Base-by-base conservation (phyloP, 2,888 invertebrate genomes). In the Catocala nupta region DNA sequence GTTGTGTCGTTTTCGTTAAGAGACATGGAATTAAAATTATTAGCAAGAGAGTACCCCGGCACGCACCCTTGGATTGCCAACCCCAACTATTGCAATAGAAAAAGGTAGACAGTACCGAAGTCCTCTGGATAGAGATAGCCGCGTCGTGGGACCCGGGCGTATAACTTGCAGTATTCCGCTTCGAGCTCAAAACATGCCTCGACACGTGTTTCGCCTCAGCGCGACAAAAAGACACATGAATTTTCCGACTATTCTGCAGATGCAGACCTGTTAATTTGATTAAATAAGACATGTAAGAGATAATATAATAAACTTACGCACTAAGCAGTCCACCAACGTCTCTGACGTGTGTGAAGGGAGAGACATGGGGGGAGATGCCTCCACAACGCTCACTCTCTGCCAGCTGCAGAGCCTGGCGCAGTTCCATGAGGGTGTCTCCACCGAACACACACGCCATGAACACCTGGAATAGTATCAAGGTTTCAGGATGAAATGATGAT, bases 361-460 rank as follows among this genome's bases (percentile, higher is more conserved):
- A 99, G 42, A 99, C 95, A 80, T 99, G 99, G 0, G 98, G 96
- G 0, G 97, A 95, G 74, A 99, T 95, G 0, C 99, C 99, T 3
- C 99, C 99, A 70, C 96, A 94, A 43, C 99, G 94, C 90, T 99
- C 99, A 10, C 96, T 89, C 88, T 99, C 99, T 0, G 99, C 99
- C 65, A 99, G 87, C 85, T 99, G 99, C 9, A 99, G 91, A 0
- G 99, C 96, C 63, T 98, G 97, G 12, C 97, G 95, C 12, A 99
- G 91, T 90, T 99, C 99, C 90, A 96, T 98, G 0, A 99, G 93
- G 0, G 99, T 99, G 75, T 99, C 99, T 0, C 98, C 98, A 0
- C 99, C 99, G 90, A 99, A 99, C 71, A 99, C 95, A 44, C 98
- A 96, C 0, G 98, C 99, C 82, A 99, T 95, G 81, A 99, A 97